Evolutionary conservation across 1,140 invertebrate genomes (phyloP).

Genomic region (Drosophila repletoides): DNA sequence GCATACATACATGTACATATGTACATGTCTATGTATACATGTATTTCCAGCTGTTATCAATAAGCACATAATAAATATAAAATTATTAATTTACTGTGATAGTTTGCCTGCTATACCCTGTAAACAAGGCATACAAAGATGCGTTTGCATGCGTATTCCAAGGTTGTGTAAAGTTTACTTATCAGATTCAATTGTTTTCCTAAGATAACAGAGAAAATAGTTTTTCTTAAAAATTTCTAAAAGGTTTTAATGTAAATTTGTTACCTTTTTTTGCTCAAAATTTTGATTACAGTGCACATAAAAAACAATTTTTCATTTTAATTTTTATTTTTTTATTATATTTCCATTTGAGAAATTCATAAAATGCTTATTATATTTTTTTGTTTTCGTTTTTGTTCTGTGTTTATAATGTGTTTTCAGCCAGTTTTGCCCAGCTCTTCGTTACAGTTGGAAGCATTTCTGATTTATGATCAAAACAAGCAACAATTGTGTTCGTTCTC

Average conservation of each 20-base stretch:
- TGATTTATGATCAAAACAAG: slow-evolving; percentile 67
- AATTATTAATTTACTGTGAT: slow-evolving; percentile 3
- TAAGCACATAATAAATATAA: background rate
- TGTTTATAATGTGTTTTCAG: slow-evolving; percentile 12
- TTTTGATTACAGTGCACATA: no score
- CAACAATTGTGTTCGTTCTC: slow-evolving; percentile 43
- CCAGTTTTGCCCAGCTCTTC: slow-evolving; percentile 50
- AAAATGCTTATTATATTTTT: background rate
- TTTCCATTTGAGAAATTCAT: background rate
- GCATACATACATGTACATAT: background rate
- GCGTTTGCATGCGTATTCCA: no score
- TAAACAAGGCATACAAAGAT: background rate
- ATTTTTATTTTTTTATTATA: background rate
- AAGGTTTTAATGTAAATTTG: no score
- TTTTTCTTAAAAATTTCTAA: no score
- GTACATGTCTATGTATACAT: background rate
- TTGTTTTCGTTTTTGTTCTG: slow-evolving; percentile 8
- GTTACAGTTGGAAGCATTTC: slow-evolving; percentile 65
- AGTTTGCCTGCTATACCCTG: background rate
- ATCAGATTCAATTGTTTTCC: no score
- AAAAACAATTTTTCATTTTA: background rate
- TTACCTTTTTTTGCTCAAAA: no score
- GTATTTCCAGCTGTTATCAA: slow-evolving; percentile 28
- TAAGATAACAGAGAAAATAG: no score
- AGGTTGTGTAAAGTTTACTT: no score